Conservation (phyloP, 2,113 vertebrate genomes). For the Cebus imitator region DNA sequence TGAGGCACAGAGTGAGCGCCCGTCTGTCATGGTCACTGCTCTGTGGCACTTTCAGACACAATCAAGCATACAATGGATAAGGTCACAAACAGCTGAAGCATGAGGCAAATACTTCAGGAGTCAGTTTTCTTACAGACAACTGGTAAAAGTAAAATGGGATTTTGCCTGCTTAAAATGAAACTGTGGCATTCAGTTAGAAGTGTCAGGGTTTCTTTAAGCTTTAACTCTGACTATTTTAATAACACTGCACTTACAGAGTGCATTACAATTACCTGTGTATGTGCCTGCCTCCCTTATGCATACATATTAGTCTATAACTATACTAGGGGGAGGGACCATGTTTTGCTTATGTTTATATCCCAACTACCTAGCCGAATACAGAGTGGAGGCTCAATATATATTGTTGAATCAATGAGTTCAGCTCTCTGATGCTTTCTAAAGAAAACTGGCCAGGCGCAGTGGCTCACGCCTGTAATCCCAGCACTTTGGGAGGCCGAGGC, state of each 20-base stretch:
- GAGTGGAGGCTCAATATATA: too few relatives aligned
- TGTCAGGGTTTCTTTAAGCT: neutral
- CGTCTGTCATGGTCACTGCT: neutral
- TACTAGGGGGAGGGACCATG: neutral
- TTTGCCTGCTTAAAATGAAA: neutral
- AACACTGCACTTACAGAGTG: neutral
- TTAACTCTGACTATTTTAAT: neutral
- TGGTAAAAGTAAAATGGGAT: neutral
- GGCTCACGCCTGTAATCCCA: too few relatives aligned
- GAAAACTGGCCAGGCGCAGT: neutral
- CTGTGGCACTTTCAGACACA: neutral
- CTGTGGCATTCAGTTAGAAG: neutral
- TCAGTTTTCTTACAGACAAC: neutral
- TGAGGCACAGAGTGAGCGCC: neutral
- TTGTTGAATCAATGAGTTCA: neutral
- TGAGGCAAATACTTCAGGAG: neutral
- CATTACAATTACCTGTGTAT: neutral
- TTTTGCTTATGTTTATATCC: neutral
- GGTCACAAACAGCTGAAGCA: neutral
- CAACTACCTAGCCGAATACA: neutral
- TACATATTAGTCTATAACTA: too few relatives aligned
- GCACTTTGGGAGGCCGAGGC: too few relatives aligned
- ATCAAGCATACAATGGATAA: fast-evolving
- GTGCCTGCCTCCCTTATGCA: neutral
- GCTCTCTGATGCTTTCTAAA: neutral